A percentile compares a stretch with the other conserved stretches of the same genome.
These are phyloP conservation scores for Agonum fuliginosum DNA, from an alignment of 2,888 invertebrate genomes.

Conservation along the genomic window DNA sequence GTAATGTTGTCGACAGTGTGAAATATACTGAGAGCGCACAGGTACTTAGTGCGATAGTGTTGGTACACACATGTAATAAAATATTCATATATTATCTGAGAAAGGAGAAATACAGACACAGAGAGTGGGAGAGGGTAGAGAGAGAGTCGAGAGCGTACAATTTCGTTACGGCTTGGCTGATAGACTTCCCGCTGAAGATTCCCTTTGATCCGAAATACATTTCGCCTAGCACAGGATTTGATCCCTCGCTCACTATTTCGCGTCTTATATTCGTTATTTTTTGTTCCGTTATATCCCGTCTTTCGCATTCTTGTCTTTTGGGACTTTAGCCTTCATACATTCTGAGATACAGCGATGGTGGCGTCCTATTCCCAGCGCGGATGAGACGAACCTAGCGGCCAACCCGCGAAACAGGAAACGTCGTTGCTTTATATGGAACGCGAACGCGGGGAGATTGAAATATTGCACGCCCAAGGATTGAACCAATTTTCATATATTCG, in stretches of 20 bases:
- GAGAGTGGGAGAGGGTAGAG: neutral
- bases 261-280: slow-evolving; percentile 70
- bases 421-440: slow-evolving; percentile 65
- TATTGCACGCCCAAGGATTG: slow-evolving; percentile 72
- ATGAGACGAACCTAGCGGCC: slow-evolving; percentile 61
- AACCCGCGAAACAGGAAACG: slow-evolving; percentile 71
- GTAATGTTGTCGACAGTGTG: neutral
- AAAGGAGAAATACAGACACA: too few relatives aligned
- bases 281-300: slow-evolving; percentile 65
- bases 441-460: slow-evolving; percentile 69
- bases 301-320: slow-evolving; percentile 72
- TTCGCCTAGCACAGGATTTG: slow-evolving; percentile 66
- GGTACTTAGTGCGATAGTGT: slow-evolving; percentile 28
- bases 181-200: slow-evolving; percentile 64
- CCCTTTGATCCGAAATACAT: slow-evolving; percentile 71
- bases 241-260: slow-evolving; percentile 68
- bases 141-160: slow-evolving; percentile 24
- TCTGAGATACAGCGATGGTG: slow-evolving; percentile 50
- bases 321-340: slow-evolving; percentile 71
- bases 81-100: slow-evolving; percentile 41
- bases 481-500: slow-evolving; percentile 72
- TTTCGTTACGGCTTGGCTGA: slow-evolving; percentile 51
- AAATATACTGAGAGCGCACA: slow-evolving; percentile 3
- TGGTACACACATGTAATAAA: slow-evolving; percentile 47
- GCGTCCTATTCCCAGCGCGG: slow-evolving; percentile 68